Conservation (phyloP, 1,140 invertebrate species). For the Drosophila bipectinata region DNA sequence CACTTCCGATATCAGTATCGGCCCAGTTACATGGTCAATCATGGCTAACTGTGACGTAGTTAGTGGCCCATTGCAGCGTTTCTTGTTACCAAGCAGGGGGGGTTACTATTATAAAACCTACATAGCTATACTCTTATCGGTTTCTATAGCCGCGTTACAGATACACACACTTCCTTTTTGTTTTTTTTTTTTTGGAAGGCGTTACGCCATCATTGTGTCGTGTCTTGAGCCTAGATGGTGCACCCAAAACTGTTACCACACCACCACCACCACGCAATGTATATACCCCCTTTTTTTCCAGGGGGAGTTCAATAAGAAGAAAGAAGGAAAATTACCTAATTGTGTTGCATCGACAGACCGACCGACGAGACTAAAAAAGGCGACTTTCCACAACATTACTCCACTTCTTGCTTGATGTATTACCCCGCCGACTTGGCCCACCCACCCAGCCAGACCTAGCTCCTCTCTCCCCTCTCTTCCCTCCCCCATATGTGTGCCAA, state of each 20-base stretch:
- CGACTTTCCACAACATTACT: constrained; percentile 74
- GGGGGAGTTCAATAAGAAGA: constrained; percentile 67
- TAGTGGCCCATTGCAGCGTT: constrained; percentile 5
- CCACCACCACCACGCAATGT: constrained; percentile 43
- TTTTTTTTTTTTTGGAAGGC: constrained; percentile 9
- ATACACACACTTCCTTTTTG: constrained; percentile 60
- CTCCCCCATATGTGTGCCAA: constrained; percentile 70
- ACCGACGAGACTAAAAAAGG: constrained; percentile 9
- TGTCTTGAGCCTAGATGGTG: constrained; percentile 22
- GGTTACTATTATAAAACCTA: constrained; percentile 13
- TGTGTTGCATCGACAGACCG: constrained; percentile 70
- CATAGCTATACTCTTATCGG: constrained; percentile 13
- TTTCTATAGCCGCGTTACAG: constrained; percentile 38
- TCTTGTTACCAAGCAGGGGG: constrained; percentile 25
- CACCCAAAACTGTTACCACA: constrained; percentile 51
- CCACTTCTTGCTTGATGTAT: constrained; percentile 66
- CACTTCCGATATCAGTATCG: neutral
- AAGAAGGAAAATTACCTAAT: constrained; percentile 80
- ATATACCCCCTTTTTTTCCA: neutral
- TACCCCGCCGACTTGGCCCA: constrained; percentile 28
- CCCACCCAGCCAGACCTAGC: neutral
- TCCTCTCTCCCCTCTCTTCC: no score
- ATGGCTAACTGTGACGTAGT: constrained; percentile 21
- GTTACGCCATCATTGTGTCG: constrained; percentile 51
- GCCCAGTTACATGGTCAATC: constrained; percentile 19